Base-by-base conservation (phyloP, 2,888 invertebrate genomes). In the Mayetiola destructor region DNA sequence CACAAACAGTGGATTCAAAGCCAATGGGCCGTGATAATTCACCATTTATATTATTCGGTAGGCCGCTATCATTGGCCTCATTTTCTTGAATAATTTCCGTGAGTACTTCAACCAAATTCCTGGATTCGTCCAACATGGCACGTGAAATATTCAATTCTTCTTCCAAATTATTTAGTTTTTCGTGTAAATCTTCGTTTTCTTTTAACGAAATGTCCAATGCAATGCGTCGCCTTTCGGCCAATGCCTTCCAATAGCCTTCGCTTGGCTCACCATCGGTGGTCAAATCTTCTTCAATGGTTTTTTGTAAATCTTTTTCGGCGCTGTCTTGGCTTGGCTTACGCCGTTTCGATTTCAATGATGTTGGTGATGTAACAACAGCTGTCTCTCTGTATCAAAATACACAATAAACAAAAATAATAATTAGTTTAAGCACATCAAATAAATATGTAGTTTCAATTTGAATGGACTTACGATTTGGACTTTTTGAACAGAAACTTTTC, bases 91-190 rank as follows among this genome's bases (percentile, higher is more conserved):
- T 73, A 69, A 85, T 76, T 66, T 85, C 85, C 73, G 84, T 83
- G 12, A 89, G 75, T 23, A 87, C 80, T 74, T 86, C 84, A 29
- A 88, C 82, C 61, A 88, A 76, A 66, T 78, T 75, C 64, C 80
- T 82, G 0, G 86, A 80, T 69, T 88, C 88, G 39, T 84, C 81
- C 32, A 88, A 68, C 81, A 88, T 83, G 66, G 84, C 81, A 58
- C 79, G 81, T 59, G 80, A 73, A 58, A 72, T 72, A 65, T 82
- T 82, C 66, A 88, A 81, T 67, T 85, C 82, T 32, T 69, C 68
- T 62, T 73, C 72, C 14, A 73, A 60, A 0, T 67, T 68, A 8
- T 72, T 70, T 56, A 79, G 69, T 59, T 75, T 69, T 36, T 76
- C 76, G 61, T 76, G 74, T 21, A 80, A 66, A 62, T 76, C 76